These are phyloP conservation scores for Passer domesticus DNA, from an alignment of 2,113 vertebrate species.

Conservation along the genomic window DNA sequence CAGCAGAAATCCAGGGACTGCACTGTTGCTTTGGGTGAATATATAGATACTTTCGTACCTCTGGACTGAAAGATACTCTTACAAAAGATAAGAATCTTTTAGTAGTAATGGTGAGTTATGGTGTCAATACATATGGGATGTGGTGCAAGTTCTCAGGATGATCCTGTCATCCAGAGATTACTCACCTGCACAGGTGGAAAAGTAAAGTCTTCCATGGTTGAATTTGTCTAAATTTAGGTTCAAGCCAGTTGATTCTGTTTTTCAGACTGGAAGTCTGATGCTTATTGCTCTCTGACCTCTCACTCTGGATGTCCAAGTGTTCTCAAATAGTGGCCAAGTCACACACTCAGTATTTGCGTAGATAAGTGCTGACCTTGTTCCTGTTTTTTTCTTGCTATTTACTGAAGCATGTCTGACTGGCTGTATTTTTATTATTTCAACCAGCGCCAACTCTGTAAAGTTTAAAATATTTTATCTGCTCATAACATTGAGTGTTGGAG, in stretches of 20 bases:
- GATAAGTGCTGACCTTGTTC: not conserved
- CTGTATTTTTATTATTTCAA: not conserved
- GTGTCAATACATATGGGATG: fast-evolving
- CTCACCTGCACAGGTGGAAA: not conserved
- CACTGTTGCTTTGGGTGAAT: not conserved
- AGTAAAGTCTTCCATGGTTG: not conserved
- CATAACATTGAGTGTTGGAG: not conserved
- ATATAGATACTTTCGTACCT: not conserved
- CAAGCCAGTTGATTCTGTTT: not conserved
- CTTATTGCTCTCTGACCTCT: not conserved
- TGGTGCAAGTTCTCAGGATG: fast-evolving
- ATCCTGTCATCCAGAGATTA: not conserved
- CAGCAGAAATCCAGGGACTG: not conserved
- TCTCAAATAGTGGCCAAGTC: not conserved
- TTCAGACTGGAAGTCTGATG: not conserved
- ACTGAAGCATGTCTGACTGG: not conserved
- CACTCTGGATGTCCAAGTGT: not conserved
- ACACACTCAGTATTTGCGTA: not conserved
- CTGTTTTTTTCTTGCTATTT: not conserved
- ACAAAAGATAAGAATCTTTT: not conserved
- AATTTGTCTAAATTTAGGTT: not conserved
- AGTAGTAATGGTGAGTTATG: not conserved
- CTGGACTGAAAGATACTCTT: not conserved
- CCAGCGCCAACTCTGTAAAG: not conserved
- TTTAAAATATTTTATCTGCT: not conserved